These are phyloP conservation scores for Syngnathus typhle DNA, from an alignment of 2,113 vertebrate genomes.

Conservation along the genomic window DNA sequence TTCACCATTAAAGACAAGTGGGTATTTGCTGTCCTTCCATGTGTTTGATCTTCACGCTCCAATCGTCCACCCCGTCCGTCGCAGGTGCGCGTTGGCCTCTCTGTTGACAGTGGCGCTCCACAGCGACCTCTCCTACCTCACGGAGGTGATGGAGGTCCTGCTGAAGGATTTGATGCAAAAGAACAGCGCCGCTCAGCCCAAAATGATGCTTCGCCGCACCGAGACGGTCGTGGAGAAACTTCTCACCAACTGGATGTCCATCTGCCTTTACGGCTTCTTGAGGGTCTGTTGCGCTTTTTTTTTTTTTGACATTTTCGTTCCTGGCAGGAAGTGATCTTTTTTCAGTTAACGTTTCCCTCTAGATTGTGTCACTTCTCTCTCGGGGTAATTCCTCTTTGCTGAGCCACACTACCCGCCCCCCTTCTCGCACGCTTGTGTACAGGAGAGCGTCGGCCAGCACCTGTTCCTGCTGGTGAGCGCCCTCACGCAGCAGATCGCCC, in stretches of 20 bases:
- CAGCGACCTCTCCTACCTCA: slow-evolving; percentile 85
- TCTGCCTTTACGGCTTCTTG: slow-evolving; percentile 93
- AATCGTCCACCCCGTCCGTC: background rate
- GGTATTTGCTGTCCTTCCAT: background rate
- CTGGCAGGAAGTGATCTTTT: background rate
- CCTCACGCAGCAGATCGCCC: slow-evolving; percentile 85
- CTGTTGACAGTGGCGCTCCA: slow-evolving; percentile 87
- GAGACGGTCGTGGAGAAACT: slow-evolving; percentile 92
- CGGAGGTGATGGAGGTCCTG: slow-evolving; percentile 83
- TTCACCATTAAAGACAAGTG: slow-evolving; percentile 64
- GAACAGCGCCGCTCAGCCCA: slow-evolving; percentile 80
- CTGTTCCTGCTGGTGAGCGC: slow-evolving; percentile 87
- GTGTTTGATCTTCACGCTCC: background rate
- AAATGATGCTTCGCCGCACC: slow-evolving; percentile 85
- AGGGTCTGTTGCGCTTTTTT: slow-evolving; percentile 68
- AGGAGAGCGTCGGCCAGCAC: slow-evolving; percentile 90
- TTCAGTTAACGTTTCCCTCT: background rate
- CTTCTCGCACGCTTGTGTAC: slow-evolving; percentile 2
- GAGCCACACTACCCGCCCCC: background rate
- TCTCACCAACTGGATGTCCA: slow-evolving; percentile 96
- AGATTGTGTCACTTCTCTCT: background rate
- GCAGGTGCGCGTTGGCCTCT: slow-evolving; percentile 86
- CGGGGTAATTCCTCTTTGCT: background rate
- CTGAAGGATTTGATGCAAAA: slow-evolving; percentile 84
- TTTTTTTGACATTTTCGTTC: too few relatives aligned